A percentile compares a stretch with the other conserved stretches of the same genome.
Conservation (phyloP, 2,888 invertebrate genomes). For the Diachrysia chrysitis region DNA sequence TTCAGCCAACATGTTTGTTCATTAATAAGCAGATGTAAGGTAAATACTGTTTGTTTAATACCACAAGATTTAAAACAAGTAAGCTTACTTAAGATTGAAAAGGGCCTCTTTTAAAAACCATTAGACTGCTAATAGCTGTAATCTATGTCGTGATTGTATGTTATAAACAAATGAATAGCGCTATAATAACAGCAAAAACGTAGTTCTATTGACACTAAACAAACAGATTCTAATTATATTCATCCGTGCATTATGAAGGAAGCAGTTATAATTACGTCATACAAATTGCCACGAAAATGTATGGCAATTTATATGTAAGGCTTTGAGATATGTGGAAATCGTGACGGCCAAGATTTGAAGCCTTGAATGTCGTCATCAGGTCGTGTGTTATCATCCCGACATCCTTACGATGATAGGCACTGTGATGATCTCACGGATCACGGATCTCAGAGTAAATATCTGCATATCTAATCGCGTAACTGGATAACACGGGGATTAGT, state of each 20-base stretch:
- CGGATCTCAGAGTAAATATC: constrained; percentile 21
- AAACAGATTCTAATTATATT: constrained; percentile 6
- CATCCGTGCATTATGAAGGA: constrained; percentile 32
- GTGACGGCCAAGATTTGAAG: constrained; percentile 46
- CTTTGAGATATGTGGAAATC: constrained; percentile 52
- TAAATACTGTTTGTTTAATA: too few relatives aligned
- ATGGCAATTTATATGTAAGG: constrained; percentile 35
- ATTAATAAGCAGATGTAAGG: too few relatives aligned
- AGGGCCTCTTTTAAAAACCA: constrained; percentile 3
- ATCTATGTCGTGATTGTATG: neutral
- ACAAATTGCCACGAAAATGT: constrained; percentile 25
- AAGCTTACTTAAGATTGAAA: neutral
- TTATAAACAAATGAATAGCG: constrained; percentile 4
- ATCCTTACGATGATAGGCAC: constrained; percentile 58
- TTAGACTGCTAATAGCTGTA: neutral
- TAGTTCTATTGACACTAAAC: neutral
- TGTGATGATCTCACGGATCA: constrained; percentile 55
- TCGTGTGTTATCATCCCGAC: constrained; percentile 56
- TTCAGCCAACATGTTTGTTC: too few relatives aligned
- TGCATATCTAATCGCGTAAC: constrained; percentile 24
- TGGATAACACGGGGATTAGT: constrained; percentile 15
- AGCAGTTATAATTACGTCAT: constrained; percentile 41
- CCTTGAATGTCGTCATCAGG: constrained; percentile 54
- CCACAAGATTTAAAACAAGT: too few relatives aligned
- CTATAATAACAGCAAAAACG: neutral